Base-by-base conservation (phyloP, 2,113 vertebrate species). In the Sitta europaea region DNA sequence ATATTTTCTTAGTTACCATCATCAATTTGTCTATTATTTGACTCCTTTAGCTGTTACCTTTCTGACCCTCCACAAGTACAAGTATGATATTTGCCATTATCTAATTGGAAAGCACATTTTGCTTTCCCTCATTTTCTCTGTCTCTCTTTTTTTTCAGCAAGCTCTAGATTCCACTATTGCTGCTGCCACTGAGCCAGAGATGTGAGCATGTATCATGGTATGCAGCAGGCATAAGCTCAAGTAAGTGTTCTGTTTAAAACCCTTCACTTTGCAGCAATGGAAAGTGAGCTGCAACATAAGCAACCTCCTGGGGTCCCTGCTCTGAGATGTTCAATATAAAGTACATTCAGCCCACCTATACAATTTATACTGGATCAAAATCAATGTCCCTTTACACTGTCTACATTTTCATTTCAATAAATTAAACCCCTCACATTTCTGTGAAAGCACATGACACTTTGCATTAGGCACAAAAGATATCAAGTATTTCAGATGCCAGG, bases 1-100 rank as follows among this genome's bases (percentile, higher is more conserved):
- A 93, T 95, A 95, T 91, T 96, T 97, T 96, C 95, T 97, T 96
- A 96, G 96, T 97, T 96, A 95, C 96, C 95, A 40, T 95, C 95
- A 95, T 97, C 96, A 96, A 94, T 96, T 96, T 97, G 85, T 96
- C 96, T 91, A 96, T 95, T 95, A 95, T 65, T 73, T 91, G 93
- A 86, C 74, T 94, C 84, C 82, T 95, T 85, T 88, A 45, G 81
- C n/a, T 67, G 83, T 94, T 95, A 67, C 72, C 88, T 95, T 91
- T 84, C 94, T 93, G 95, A 98, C 94, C 94, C 94, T 94, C 80
- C 81, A 33, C 91, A 90, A 96, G 84, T 54, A 83, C 84, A 88
- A 93, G 55, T 33, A 58, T 47, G 84, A 76, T 83, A 92, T 94
- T 83, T 83, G 73, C 76, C 67, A 86, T 96, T 96, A 86, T 29